Evolutionary conservation across 2,113 vertebrate genomes (phyloP), one percentile per base, ranked within the genome.

Genomic region (Salvelinus fontinalis): DNA sequence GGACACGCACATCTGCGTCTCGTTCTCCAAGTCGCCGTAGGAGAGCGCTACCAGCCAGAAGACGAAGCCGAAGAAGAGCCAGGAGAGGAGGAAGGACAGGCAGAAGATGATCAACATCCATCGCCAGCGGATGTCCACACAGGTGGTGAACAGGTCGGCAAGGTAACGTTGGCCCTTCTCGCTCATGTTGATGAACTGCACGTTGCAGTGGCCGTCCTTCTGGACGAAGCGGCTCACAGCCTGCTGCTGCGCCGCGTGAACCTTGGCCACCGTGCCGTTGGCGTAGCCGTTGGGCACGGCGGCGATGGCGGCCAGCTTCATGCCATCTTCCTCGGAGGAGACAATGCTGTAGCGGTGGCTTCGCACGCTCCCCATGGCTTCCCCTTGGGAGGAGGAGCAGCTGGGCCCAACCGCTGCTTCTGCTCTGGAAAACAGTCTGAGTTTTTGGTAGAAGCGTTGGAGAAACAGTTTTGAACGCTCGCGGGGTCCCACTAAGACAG

Each of bases 391-490:
- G 92, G 91, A 54, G 51, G 51, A 54, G 16, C 51, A 18, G 93
- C 90, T 95, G 95, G 86, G 94, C 89, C 84, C 51, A 54, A 54
- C 51, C 51, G 16, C 51, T 18, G 27, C 54, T 92, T 97, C 96
- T 94, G 96, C 96, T 97, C 94, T 96, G 92, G 95, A 95, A 94
- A 97, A 98, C 97, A 98, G 96, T 99, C 95, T 96, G 79, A 97
- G 96, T 97, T 97, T 99, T 92, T 97, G 96, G 92, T 96, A 94
- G 93, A 98, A 91, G 90, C 95, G 96, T 97, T 97, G 97, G 94
- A 98, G 96, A 98, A 98, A 98, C 97, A 98, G 97, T 97, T 98
- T 98, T 94, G 94, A 95, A 95, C 91, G 90, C 91, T 97, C 92
- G 77, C 75, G 73, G 92, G 89, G 89, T 85, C 91, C 94, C 94